Evolutionary conservation across 2,797 vertebrate species (phyloP).

Genomic region (Limnodromus scolopaceus): DNA sequence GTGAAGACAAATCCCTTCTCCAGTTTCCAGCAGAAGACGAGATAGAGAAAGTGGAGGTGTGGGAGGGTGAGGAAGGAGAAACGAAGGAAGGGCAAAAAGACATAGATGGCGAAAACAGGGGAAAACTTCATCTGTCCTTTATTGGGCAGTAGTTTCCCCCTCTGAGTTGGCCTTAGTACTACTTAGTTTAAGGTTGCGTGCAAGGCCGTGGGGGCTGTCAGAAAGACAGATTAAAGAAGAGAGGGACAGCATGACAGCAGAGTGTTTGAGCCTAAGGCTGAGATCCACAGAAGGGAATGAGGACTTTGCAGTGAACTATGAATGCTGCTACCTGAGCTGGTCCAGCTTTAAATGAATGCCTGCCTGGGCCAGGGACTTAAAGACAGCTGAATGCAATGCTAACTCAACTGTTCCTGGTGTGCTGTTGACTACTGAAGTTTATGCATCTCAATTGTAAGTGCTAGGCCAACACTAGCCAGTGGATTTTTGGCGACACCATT

Average conservation of each 20-base stretch:
- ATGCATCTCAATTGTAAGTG: accelerated
- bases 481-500: not conserved
- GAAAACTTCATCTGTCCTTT: not conserved
- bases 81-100: not conserved
- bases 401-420: not conserved
- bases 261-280: not conserved
- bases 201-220: not conserved
- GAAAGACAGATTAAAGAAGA: not conserved
- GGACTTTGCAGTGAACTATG: not conserved
- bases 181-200: not conserved
- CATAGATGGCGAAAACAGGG: not conserved
- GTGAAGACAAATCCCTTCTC: not conserved
- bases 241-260: not conserved
- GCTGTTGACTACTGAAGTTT: not conserved
- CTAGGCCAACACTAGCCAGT: not conserved
- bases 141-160: not conserved
- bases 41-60: not conserved
- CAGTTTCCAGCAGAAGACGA: not conserved
- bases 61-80: not conserved
- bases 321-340: not conserved
- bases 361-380: not conserved
- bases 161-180: not conserved
- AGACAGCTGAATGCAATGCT: not conserved
- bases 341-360: not conserved
- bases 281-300: not conserved